Evolutionary conservation across 1,140 invertebrate genomes (phyloP).

Genomic region (Ceratina calcarata): DNA sequence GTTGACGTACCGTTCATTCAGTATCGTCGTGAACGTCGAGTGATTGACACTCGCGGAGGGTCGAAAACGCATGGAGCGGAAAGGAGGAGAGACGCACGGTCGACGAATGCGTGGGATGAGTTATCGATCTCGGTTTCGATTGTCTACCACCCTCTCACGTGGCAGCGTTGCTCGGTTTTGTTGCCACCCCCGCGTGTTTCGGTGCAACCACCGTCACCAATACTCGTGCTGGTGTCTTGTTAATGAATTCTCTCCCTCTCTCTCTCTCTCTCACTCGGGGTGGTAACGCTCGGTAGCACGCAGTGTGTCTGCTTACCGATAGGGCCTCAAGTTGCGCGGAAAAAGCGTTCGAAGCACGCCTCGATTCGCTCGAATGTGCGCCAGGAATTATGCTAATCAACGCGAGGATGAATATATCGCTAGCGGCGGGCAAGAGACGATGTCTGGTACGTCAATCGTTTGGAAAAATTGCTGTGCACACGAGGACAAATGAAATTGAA

Average conservation of each 20-base stretch:
- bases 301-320: conserved; percentile 17
- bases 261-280: too few relatives aligned
- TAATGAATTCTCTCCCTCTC: conserved; percentile 42
- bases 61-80: background rate
- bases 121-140: conserved; percentile 57
- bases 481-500: too few relatives aligned
- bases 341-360: background rate
- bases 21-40: conserved; percentile 23
- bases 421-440: background rate
- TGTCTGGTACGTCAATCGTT: background rate
- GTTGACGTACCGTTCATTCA: conserved; percentile 19
- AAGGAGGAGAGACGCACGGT: background rate
- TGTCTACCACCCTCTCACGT: conserved; percentile 24
- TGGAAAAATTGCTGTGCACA: too few relatives aligned
- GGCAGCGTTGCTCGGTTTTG: conserved; percentile 37
- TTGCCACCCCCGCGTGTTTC: conserved; percentile 30
- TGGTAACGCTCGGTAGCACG: background rate
- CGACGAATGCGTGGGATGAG: conserved; percentile 39
- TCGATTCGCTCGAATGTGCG: background rate
- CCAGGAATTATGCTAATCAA: conserved; percentile 22
- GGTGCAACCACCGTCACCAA: conserved; percentile 22
- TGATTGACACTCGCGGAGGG: conserved; percentile 47
- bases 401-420: background rate
- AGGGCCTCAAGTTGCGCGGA: conserved; percentile 26
- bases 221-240: conserved; percentile 19